phyloP scores from a whole-genome alignment of 2,888 invertebrate genomes.

The Uropetala carovei region DNA sequence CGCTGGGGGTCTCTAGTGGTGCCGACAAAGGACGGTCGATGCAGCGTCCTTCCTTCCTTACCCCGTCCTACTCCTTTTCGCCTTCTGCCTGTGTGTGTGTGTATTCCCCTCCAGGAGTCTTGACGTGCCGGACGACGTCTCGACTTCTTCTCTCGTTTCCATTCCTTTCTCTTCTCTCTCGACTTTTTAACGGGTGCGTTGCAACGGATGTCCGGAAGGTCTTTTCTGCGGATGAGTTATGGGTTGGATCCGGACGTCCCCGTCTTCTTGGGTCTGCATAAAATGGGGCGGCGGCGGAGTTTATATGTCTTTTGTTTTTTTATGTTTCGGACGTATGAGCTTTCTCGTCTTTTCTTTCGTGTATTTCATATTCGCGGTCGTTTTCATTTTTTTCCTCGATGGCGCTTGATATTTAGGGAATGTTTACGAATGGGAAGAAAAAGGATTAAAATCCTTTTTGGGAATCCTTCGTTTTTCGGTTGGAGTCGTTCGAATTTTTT shows the following conservation, averaged over 20 bases:
- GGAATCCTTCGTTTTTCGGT: too few species aligned
- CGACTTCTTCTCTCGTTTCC: neutral
- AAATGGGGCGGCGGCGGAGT: neutral
- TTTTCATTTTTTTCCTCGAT: neutral
- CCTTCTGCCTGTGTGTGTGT: neutral
- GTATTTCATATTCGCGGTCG: neutral
- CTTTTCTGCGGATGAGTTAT: slow-evolving; percentile 30
- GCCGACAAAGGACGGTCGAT: slow-evolving; percentile 60
- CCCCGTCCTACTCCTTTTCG: neutral
- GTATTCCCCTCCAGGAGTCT: neutral
- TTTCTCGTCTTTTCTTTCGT: neutral
- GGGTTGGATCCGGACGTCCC: neutral
- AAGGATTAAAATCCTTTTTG: too few species aligned
- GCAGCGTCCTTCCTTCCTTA: neutral
- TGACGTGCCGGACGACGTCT: slow-evolving; percentile 38
- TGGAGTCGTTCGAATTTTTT: too few species aligned
- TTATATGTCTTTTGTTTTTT: neutral
- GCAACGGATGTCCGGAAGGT: slow-evolving; percentile 28
- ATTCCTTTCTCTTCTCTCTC: neutral
- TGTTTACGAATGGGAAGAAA: neutral
- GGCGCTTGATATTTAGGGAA: neutral
- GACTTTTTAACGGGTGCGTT: neutral
- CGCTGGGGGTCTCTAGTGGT: slow-evolving; percentile 53
- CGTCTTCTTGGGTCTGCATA: neutral
- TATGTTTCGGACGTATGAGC: neutral